Evolutionary conservation across 1,140 invertebrate genomes (phyloP).

Genomic region (Tetranychus cinnabarinus): DNA sequence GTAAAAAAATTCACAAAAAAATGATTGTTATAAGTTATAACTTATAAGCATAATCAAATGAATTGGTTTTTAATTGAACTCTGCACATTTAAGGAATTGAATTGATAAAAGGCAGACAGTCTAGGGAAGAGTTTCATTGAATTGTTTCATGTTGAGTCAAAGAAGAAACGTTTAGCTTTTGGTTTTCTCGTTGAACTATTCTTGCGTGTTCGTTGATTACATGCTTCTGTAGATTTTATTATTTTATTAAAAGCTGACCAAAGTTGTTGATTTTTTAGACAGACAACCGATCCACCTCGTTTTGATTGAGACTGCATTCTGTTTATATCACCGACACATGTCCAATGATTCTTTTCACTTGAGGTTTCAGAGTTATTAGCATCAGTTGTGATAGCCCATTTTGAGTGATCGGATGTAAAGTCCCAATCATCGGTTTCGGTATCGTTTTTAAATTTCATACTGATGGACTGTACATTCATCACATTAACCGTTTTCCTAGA

Average conservation of each 20-base stretch:
- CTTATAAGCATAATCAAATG: no score
- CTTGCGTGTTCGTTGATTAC: background rate
- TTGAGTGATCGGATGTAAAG: conserved; percentile 63
- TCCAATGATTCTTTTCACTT: conserved; percentile 30
- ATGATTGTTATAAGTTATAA: no score
- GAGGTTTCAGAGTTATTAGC: conserved; percentile 9
- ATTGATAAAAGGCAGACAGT: no score
- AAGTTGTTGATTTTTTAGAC: conserved; percentile 29
- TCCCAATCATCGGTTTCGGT: conserved; percentile 23
- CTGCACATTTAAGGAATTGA: no score
- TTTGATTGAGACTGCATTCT: conserved; percentile 46
- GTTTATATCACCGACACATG: conserved; percentile 82
- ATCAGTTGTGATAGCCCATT: conserved; percentile 53
- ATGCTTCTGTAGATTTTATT: conserved; percentile 4
- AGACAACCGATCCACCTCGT: conserved; percentile 58
- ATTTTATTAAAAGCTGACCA: conserved; percentile 26
- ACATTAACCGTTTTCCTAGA: background rate
- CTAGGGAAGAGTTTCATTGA: no score
- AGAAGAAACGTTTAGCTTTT: no score
- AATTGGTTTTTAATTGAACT: no score
- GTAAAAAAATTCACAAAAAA: no score
- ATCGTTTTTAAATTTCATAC: no score
- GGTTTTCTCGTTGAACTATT: background rate
- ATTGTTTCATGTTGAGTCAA: no score
- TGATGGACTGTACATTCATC: no score